Evolutionary conservation across 1,140 invertebrate species (phyloP).

Genomic region (Papilio machaon): DNA sequence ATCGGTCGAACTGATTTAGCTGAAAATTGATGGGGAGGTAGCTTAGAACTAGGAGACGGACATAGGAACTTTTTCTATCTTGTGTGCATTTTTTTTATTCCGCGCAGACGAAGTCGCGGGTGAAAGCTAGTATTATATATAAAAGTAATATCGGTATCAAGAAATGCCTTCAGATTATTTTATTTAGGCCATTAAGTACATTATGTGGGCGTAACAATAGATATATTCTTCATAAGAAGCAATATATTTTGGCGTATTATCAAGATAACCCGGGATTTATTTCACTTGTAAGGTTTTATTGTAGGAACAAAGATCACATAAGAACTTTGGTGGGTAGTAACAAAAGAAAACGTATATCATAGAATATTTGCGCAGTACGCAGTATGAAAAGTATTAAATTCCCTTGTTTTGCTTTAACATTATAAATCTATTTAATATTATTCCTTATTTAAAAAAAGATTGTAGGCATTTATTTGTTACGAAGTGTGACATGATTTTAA

Average conservation of each 20-base stretch:
- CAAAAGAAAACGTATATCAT: constrained; percentile 3
- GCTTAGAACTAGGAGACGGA: too few relatives aligned
- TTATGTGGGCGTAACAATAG: constrained; percentile 20
- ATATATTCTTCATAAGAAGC: constrained; percentile 33
- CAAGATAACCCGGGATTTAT: constrained; percentile 38
- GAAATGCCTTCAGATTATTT: constrained; percentile 14
- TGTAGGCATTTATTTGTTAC: not conserved
- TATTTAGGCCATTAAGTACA: constrained; percentile 21
- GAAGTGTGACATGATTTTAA: not conserved
- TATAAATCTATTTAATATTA: not conserved
- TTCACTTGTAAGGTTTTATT: constrained; percentile 29
- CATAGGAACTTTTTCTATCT: too few relatives aligned
- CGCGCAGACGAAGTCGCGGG: too few relatives aligned
- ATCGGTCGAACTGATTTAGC: too few relatives aligned
- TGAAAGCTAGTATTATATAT: not conserved
- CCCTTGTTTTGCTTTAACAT: not conserved
- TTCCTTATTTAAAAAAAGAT: not conserved
- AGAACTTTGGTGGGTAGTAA: constrained; percentile 23
- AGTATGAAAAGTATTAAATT: not conserved
- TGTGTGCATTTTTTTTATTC: too few relatives aligned
- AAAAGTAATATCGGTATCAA: not conserved
- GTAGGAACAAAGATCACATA: constrained; percentile 30
- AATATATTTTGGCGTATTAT: constrained; percentile 34
- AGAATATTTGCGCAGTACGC: not conserved
- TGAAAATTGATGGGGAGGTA: too few relatives aligned